These are phyloP conservation scores for Thinocorus orbignyianus DNA, from an alignment of 2,113 vertebrate species.

Conservation along the genomic window DNA sequence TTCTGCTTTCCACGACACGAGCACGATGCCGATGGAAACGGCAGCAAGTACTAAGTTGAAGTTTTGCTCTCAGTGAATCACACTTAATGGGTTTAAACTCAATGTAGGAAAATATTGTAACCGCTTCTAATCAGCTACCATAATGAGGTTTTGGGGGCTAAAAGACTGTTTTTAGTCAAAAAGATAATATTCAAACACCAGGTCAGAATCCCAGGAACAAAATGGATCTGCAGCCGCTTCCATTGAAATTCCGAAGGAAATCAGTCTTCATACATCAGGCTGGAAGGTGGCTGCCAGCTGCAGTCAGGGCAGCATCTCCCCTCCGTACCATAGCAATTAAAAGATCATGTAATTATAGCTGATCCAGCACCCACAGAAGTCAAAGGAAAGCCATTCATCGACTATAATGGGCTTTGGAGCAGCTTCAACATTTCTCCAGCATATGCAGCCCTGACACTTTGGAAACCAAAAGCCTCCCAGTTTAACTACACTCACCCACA, in stretches of 20 bases:
- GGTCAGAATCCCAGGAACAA: not conserved
- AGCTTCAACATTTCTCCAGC: conserved; percentile 1
- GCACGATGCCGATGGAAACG: not conserved
- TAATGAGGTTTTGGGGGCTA: not conserved
- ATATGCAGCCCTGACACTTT: not conserved
- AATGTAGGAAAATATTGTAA: not conserved
- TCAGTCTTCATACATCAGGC: not conserved
- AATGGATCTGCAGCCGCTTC: not conserved
- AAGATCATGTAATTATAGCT: conserved; percentile 22
- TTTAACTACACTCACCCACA: not conserved
- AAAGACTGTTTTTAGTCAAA: not conserved
- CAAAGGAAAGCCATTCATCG: conserved; percentile 17
- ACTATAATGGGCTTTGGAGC: conserved; percentile 6
- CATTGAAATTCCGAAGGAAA: not conserved
- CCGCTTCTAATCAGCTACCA: not conserved
- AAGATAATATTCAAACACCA: not conserved
- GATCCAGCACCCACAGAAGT: not conserved
- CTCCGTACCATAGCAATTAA: conserved; percentile 33
- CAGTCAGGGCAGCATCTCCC: not conserved
- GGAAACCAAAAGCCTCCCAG: not conserved
- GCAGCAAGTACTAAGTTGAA: not conserved
- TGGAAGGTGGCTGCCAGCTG: conserved; percentile 1
- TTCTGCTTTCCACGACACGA: not conserved
- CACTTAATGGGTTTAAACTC: not conserved
- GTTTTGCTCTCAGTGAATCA: not conserved